A percentile compares a stretch with the other conserved stretches of the same genome.
Evolutionary conservation across 2,888 invertebrate species (phyloP).

Genomic region (Phragmatobia fuliginosa): DNA sequence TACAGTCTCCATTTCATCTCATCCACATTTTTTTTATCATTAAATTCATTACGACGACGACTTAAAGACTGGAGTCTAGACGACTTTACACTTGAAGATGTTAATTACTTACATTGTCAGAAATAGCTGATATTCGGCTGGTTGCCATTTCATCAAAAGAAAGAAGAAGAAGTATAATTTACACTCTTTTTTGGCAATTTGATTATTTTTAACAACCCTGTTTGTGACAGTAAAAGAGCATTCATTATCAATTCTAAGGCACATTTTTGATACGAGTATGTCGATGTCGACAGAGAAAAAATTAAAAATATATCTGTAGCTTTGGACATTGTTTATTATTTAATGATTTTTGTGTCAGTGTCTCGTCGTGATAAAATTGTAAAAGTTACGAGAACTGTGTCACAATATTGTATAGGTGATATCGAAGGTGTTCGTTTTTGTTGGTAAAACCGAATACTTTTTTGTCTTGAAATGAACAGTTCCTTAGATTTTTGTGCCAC

Average conservation of each 20-base stretch:
- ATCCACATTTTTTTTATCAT: no score
- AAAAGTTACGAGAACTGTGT: background rate
- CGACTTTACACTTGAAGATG: no score
- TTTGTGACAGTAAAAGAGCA: background rate
- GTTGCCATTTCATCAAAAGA: no score
- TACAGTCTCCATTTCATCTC: no score
- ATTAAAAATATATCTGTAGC: background rate
- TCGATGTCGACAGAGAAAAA: background rate
- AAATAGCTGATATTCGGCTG: no score
- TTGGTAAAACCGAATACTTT: background rate
- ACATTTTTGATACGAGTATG: background rate
- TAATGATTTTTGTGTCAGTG: background rate
- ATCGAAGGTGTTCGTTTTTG: background rate
- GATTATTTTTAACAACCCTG: no score
- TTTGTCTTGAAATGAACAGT: background rate
- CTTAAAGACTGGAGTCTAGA: no score
- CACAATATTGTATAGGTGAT: background rate
- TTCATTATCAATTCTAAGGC: background rate
- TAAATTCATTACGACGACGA: no score
- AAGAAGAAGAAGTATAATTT: no score
- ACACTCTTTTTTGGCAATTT: no score
- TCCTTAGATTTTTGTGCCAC: background rate
- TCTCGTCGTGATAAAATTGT: background rate
- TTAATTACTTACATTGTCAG: no score
- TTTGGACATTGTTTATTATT: background rate